Percentiles rank a stretch among this genome's conserved stretches.
phyloP scores from a whole-genome alignment of 2,888 invertebrate genomes.

The Deilephila porcellus region DNA sequence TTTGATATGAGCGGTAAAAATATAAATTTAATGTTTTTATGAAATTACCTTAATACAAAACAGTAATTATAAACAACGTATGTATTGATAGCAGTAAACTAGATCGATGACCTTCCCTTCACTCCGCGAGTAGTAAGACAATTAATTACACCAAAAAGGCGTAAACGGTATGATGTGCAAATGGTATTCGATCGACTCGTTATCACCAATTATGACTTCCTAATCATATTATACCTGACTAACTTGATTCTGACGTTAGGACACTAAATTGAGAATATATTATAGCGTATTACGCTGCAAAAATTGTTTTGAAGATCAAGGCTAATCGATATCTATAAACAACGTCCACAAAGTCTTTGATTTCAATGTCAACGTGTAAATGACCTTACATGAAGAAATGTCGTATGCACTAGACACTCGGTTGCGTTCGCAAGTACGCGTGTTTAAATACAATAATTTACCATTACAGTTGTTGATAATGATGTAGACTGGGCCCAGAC shows the following conservation, averaged over 20 bases:
- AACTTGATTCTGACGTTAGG: background rate
- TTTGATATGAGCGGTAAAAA: too few relatives aligned
- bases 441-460: conserved; percentile 1
- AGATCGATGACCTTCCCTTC: conserved; percentile 13
- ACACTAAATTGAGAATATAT: background rate
- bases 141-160: background rate
- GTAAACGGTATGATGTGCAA: background rate
- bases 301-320: conserved; percentile 50
- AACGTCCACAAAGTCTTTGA: conserved; percentile 28
- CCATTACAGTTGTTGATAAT: background rate
- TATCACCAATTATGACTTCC: background rate
- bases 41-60: background rate
- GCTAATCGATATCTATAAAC: conserved; percentile 32
- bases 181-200: background rate
- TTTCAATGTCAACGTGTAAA: conserved; percentile 54
- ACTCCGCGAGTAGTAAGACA: background rate
- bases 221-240: background rate
- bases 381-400: conserved; percentile 46
- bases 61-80: background rate
- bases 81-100: background rate
- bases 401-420: conserved; percentile 28
- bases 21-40: background rate
- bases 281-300: background rate
- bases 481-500: background rate
- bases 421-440: conserved; percentile 26